Evolutionary conservation across 35 echinoderm and acorn worm species (phyloP).

Genomic region (Anneissia japonica): DNA sequence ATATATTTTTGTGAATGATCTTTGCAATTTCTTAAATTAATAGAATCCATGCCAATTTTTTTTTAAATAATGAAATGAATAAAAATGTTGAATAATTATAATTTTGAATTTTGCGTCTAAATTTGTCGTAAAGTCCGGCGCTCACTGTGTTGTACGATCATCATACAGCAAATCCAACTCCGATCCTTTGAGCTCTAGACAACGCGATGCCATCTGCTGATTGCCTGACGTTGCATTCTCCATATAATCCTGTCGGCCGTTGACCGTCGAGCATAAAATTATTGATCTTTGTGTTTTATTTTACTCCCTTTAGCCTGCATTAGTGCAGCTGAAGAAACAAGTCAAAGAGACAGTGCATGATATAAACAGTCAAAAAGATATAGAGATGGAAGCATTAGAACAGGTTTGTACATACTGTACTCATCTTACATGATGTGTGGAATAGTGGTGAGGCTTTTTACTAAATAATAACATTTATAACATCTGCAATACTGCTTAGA

Average conservation of each 20-base stretch:
- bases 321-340: constrained; percentile 78
- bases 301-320: constrained; percentile 59
- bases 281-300: too few relatives aligned
- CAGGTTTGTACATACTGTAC: constrained; percentile 72
- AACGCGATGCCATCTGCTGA: not conserved
- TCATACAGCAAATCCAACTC: not conserved
- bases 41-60: too few relatives aligned
- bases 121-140: not conserved
- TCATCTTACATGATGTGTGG: not conserved
- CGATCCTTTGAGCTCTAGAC: not conserved
- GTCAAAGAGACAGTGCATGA: constrained; percentile 64
- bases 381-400: constrained; percentile 76
- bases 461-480: not conserved
- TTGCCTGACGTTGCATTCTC: not conserved
- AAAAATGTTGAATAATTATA: too few relatives aligned
- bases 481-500: not conserved
- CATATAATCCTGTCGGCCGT: not conserved
- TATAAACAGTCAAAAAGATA: constrained; percentile 47
- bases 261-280: not conserved
- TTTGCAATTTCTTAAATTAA: too few relatives aligned
- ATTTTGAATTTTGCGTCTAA: too few relatives aligned
- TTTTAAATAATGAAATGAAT: too few relatives aligned
- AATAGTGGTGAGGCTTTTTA: not conserved
- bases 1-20: too few relatives aligned
- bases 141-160: not conserved